Evolutionary conservation across 1,140 invertebrate species (phyloP), one percentile per base, ranked within the genome.

Genomic region (Nebria ingens): DNA sequence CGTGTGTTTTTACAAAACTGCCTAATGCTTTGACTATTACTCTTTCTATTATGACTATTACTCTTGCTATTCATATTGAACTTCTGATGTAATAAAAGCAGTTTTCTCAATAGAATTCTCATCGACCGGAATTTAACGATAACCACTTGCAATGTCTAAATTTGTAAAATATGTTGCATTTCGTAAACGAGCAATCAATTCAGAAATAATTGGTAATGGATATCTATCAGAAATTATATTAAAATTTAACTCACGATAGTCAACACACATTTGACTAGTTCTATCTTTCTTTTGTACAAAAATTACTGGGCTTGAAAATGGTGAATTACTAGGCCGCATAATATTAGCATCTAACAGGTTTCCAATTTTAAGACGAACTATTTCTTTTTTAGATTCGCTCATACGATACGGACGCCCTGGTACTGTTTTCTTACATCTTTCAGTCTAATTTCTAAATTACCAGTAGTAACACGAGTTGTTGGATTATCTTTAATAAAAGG

Each of bases 161-260:
- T 69, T 70, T 2, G 68, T 63, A 59, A 79, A 80, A 58, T 70
- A 75, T 52, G 63, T 67, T 23, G 66, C 63, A 13, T 69, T 68
- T 2, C 68, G 67, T 15, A 80, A 53, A 21, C 68, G 63, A 58
- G 78, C 71, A 49, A 73, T 51, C 19, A 71, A 71, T 19, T 78
- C 73, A 2, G 68, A 64, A 13, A 80, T 78, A 13, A 70, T 58
- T 11, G 78, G 78, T 1, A 82, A 56, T 1, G 79, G 79, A 62
- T 73, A 82, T 25, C 57, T 64, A 60, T 81, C 76, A 4, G 61
- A 62, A 19, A 72, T 61, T 9, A 68, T 72, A 25, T 63, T 62
- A 38, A 70, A 64, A 60, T 74, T 75, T 34, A 74, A 51, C 56
- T 68, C 67, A 40, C 71, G 45, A 57, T 68, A 75, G 58, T 73